Evolutionary conservation across 2,888 invertebrate genomes (phyloP), one percentile per base, ranked within the genome.

Genomic region (Eilema griseolum): DNA sequence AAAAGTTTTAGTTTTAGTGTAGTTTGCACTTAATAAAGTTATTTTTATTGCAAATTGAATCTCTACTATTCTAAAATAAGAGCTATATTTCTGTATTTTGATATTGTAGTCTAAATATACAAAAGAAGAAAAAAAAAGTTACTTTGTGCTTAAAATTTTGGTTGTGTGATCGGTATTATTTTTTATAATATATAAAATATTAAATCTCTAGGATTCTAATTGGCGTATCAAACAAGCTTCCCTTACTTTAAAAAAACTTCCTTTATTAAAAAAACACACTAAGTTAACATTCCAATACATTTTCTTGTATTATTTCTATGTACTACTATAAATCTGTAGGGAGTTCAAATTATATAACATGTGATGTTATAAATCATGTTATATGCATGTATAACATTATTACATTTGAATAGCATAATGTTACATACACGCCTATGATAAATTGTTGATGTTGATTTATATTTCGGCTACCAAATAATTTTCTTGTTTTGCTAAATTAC

Each of bases 91-190:
- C 59, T 59, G 4, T 61, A 28, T 33, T 28, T 61, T 61, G 11
- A 33, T 59, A 59, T 14, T 59, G 59, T 59, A 26, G 24, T 20
- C 26, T 59, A 26, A 59, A 12, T 59, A 26, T 12, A 26, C 12
- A 57, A 24, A 59, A 26, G 24, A 14, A 24, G 24, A 37, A 37
- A 37, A 23, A 12, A 23, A 41, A 1, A 1, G n/a, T n/a, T 52
- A n/a, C 28, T 59, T 24, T 59, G 59, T 26, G 16, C 26, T 59
- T 59, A 16, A 26, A 26, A 28, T 3, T 31, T 61, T 28, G 61
- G 61, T 61, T 61, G 61, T 61, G 61, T 28, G 31, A 61, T 10
- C 61, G 61, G 33, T 61, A 61, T 61, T 61, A 59, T 59, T 2
- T 57, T n/a, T n/a, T n/a, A n/a, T n/a, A n/a, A 28, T 26, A 46